Evolutionary conservation across 2,797 vertebrate species (phyloP), one percentile per base, ranked within the genome.

Genomic region (Hydrolagus colliei): DNA sequence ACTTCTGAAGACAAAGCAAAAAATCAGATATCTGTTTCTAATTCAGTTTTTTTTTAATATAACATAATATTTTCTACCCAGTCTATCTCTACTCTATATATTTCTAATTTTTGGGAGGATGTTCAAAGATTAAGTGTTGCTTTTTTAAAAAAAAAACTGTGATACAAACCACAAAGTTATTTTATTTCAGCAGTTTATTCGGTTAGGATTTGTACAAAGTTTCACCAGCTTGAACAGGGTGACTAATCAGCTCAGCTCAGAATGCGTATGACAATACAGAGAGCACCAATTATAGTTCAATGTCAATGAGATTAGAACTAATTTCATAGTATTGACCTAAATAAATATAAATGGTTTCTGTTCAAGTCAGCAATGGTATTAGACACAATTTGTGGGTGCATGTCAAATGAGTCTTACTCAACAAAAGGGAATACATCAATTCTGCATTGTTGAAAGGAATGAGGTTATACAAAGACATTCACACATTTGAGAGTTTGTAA

Each of bases 321-420:
- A 22, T 80, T 80, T 65, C 78, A 67, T 16, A 80, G 62, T 67
- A 65, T 35, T 67, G 78, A 67, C 62, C 41, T 80, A 65, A 80
- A 80, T 52, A 71, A 67, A 80, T 27, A 22, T 67, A 65, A 80
- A 32, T 3, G 0, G 62, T 63, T 65, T 80, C 78, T 35, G 22
- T 67, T 80, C 16, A 65, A 80, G 62, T 80, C 78, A 65, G 62
- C 18, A 27, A 80, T 80, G 67, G 22, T 80, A 67, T 67, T 80
- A 80, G 6, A 3, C 41, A 52, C 41, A 52, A 52, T 52, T 52
- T 52, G 41, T 7, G 62, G n/a, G 18, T 80, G 18, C 67, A 67
- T 2, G 32, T 63, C 63, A 80, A 80, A 80, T 16, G 13, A 16
- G 8, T 35, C 16, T n/a, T 14, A 27, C 22, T 18, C 12, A 67